A percentile compares a stretch with the other conserved stretches of the same genome.
Conservation (phyloP, 2,888 invertebrate species). For the Aphodius sticticus region DNA sequence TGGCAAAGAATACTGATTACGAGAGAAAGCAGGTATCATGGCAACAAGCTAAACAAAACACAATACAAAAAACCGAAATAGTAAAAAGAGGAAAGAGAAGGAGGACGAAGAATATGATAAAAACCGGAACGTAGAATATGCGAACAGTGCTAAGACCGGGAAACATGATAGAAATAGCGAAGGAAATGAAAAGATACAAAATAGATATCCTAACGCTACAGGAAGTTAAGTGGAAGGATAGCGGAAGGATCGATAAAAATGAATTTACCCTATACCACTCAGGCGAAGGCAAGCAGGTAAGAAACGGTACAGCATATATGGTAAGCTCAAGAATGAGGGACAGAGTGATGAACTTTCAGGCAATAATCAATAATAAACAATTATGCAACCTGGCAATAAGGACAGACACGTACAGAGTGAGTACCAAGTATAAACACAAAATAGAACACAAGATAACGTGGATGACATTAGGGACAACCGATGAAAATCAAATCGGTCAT, state of each 20-base stretch:
- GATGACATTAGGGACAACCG: slow-evolving; percentile 25
- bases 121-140: slow-evolving; percentile 30
- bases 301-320: slow-evolving; percentile 38
- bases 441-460: slow-evolving; percentile 33
- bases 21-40: too few relatives aligned
- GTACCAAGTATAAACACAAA: slow-evolving; percentile 34
- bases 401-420: slow-evolving; percentile 28
- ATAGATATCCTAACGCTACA: slow-evolving; percentile 37
- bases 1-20: not conserved
- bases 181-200: slow-evolving; percentile 32
- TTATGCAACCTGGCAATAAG: slow-evolving; percentile 27
- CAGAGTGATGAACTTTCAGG: slow-evolving; percentile 32
- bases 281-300: slow-evolving; percentile 35
- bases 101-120: not conserved
- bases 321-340: slow-evolving; percentile 27
- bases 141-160: slow-evolving; percentile 34
- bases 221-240: slow-evolving; percentile 34
- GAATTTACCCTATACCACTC: slow-evolving; percentile 36
- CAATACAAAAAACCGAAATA: not conserved
- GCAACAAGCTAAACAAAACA: not conserved
- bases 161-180: slow-evolving; percentile 37
- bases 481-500: slow-evolving; percentile 32
- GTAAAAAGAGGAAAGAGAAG: not conserved
- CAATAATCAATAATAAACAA: slow-evolving; percentile 32
- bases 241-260: slow-evolving; percentile 35